These are phyloP conservation scores for Thereva nobilitata DNA, from an alignment of 2,888 invertebrate species.

Conservation along the genomic window DNA sequence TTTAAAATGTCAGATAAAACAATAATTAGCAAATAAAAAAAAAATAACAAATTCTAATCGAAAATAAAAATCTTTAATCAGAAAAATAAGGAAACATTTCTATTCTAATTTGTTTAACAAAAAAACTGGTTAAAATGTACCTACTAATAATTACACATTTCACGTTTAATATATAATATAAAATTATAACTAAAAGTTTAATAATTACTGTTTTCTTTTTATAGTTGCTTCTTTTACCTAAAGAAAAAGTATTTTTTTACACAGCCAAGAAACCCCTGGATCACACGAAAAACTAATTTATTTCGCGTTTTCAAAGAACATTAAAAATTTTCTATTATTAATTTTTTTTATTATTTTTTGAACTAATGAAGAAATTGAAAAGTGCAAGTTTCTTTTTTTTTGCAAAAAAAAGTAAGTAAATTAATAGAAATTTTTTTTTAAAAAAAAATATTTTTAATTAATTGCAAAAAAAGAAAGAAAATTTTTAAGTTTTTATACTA, in stretches of 20 bases:
- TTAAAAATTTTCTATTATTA: constrained; percentile 9
- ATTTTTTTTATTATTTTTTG: background rate
- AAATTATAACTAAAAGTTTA: constrained; percentile 11
- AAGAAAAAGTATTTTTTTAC: constrained; percentile 31
- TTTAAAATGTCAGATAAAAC: too few relatives aligned
- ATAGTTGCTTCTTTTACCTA: constrained; percentile 7
- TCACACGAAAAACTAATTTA: constrained; percentile 34
- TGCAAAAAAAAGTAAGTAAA: constrained; percentile 9
- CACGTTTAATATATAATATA: constrained; percentile 1
- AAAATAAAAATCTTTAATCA: constrained; percentile 28
- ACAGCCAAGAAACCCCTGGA: constrained; percentile 42
- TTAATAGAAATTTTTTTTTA: background rate
- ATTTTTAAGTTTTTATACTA: constrained; percentile 8
- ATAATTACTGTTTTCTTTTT: constrained; percentile 18
- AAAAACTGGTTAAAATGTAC: constrained; percentile 10
- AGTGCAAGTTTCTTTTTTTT: background rate
- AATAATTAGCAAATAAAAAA: too few relatives aligned
- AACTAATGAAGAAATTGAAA: background rate
- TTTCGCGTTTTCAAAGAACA: constrained; percentile 9
- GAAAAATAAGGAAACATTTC: constrained; percentile 1
- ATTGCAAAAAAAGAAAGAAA: constrained; percentile 13
- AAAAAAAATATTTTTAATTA: constrained; percentile 5
- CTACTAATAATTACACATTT: constrained; percentile 1
- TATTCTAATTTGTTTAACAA: constrained; percentile 11
- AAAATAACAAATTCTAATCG: background rate